These are phyloP conservation scores for Nipponacmea schrenckii DNA, from an alignment of 2,888 invertebrate genomes.

Conservation along the genomic window DNA sequence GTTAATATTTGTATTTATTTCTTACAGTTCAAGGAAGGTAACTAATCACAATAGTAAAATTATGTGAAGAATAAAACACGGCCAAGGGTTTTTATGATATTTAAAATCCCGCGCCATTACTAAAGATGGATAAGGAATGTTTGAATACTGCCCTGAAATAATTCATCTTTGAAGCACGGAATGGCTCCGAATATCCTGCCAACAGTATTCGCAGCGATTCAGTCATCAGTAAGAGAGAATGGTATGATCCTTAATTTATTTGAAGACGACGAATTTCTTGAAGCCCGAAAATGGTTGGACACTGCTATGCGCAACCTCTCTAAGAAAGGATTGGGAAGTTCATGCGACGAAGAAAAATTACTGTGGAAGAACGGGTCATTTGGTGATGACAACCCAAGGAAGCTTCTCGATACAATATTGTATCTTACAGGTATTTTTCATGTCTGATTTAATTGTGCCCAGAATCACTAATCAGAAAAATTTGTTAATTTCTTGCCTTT, in stretches of 20 bases:
- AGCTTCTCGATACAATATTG: slow-evolving; percentile 9
- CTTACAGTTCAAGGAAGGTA: too few species aligned
- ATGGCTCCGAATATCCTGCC: neutral
- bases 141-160: slow-evolving; percentile 1
- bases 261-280: slow-evolving; percentile 5
- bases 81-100: neutral
- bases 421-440: slow-evolving; percentile 2
- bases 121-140: neutral
- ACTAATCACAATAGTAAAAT: too few species aligned
- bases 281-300: slow-evolving; percentile 1
- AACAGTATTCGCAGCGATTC: neutral
- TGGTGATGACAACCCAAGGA: slow-evolving; percentile 4
- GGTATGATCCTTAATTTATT: neutral
- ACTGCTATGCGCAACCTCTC: slow-evolving; percentile 8
- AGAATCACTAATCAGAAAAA: too few species aligned
- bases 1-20: too few species aligned
- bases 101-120: neutral
- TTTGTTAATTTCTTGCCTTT: too few species aligned
- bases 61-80: too few species aligned
- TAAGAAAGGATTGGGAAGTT: neutral
- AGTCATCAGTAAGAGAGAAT: too few species aligned
- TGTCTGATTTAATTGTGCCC: too few species aligned
- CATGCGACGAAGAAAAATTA: slow-evolving; percentile 4
- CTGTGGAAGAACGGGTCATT: slow-evolving; percentile 1
- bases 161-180: slow-evolving; percentile 7